A percentile compares a stretch with the other conserved stretches of the same genome.
phyloP scores from a whole-genome alignment of 1,140 invertebrate species.

The Drosophila repleta region DNA sequence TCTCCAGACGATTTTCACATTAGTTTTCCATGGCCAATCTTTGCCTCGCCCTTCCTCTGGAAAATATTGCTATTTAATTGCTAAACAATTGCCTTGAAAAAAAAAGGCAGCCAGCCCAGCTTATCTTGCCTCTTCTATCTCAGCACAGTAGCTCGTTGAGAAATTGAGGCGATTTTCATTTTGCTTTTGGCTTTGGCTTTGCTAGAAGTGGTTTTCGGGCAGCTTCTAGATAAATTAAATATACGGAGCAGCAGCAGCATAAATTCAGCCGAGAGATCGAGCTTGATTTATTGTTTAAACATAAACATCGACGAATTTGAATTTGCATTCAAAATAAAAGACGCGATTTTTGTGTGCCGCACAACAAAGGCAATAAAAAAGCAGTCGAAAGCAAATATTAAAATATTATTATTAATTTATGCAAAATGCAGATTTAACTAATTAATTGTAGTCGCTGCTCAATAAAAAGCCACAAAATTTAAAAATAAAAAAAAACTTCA shows the following conservation, averaged over 20 bases:
- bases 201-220: slow-evolving; percentile 52
- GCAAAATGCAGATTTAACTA: slow-evolving; percentile 80
- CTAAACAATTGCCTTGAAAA: slow-evolving; percentile 59
- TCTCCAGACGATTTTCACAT: slow-evolving; percentile 38
- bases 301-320: slow-evolving; percentile 54
- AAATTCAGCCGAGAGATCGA: slow-evolving; percentile 31
- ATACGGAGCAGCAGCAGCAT: slow-evolving; percentile 35
- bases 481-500: slow-evolving; percentile 36
- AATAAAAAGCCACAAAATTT: slow-evolving; percentile 63
- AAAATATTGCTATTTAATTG: slow-evolving; percentile 77
- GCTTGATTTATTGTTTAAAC: slow-evolving; percentile 68
- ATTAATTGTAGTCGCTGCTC: slow-evolving; percentile 79
- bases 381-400: slow-evolving; percentile 44
- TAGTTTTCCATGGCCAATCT: slow-evolving; percentile 36
- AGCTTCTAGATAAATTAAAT: slow-evolving; percentile 62
- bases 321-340: slow-evolving; percentile 48
- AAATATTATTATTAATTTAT: slow-evolving; percentile 77
- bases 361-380: slow-evolving; percentile 11
- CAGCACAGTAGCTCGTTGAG: slow-evolving; percentile 60
- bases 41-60: not conserved
- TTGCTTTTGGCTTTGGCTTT: slow-evolving; percentile 1
- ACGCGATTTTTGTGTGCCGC: slow-evolving; percentile 54
- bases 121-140: slow-evolving; percentile 16
- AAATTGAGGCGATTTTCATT: slow-evolving; percentile 33
- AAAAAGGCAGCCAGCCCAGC: slow-evolving; percentile 3